Percentiles rank a stretch among this genome's conserved stretches.
phyloP scores from a whole-genome alignment of 2,888 invertebrate species.

The Bursaphelenchus okinawaensis region DNA sequence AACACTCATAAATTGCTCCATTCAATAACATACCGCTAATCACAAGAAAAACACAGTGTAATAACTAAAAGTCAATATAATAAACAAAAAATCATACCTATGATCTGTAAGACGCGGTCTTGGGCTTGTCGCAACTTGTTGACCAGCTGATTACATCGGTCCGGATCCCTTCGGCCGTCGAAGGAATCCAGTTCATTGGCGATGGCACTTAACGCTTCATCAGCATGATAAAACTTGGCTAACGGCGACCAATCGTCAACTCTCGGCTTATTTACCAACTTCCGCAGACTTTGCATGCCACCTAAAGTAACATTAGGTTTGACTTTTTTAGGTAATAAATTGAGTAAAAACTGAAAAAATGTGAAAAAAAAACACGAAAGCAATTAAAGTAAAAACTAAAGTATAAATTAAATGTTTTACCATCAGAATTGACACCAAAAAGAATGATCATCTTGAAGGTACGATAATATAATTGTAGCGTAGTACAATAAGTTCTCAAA shows the following conservation, averaged over 20 bases:
- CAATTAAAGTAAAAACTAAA: too few species aligned
- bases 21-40: too few species aligned
- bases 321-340: background rate
- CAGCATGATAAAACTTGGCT: slow-evolving; percentile 81
- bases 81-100: slow-evolving; percentile 39
- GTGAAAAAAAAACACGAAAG: background rate
- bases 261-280: slow-evolving; percentile 54
- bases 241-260: slow-evolving; percentile 55
- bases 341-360: background rate
- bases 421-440: too few species aligned
- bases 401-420: too few species aligned
- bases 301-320: background rate
- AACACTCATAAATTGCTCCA: too few species aligned
- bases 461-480: too few species aligned
- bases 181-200: slow-evolving; percentile 93
- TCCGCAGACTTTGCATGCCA: slow-evolving; percentile 53
- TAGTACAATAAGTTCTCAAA: too few species aligned
- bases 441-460: too few species aligned
- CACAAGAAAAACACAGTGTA: too few species aligned
- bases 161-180: slow-evolving; percentile 96
- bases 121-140: slow-evolving; percentile 89
- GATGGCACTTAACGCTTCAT: slow-evolving; percentile 87
- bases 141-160: slow-evolving; percentile 87
- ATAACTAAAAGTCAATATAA: background rate
- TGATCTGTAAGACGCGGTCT: slow-evolving; percentile 58